These are phyloP conservation scores for Bombyx huttoni DNA, from an alignment of 2,888 invertebrate species.

Conservation along the genomic window DNA sequence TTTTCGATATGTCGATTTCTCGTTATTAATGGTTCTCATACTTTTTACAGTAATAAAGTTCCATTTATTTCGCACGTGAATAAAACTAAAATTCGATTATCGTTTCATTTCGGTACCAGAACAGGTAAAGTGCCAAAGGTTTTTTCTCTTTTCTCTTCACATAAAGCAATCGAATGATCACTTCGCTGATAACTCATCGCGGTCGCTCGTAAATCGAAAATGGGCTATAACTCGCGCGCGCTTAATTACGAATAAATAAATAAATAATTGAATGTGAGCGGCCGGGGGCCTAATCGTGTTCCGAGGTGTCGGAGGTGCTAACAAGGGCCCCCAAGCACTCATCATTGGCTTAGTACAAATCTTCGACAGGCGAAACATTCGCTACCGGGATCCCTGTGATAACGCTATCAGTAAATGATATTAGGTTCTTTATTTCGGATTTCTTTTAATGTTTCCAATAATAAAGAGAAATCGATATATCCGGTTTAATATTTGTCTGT, in stretches of 20 bases:
- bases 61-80: constrained; percentile 23
- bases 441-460: not conserved
- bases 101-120: constrained; percentile 1
- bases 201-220: constrained; percentile 50
- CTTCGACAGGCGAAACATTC: not conserved
- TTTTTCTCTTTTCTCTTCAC: constrained; percentile 2
- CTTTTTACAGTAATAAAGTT: constrained; percentile 40
- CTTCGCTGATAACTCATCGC: constrained; percentile 48
- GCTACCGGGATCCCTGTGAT: constrained; percentile 15
- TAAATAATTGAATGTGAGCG: constrained; percentile 73
- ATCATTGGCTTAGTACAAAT: constrained; percentile 15
- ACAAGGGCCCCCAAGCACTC: constrained; percentile 43
- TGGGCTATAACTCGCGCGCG: constrained; percentile 55
- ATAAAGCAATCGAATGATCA: constrained; percentile 29
- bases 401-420: constrained; percentile 2
- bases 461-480: not conserved
- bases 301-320: constrained; percentile 56
- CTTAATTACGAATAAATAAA: constrained; percentile 74
- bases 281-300: constrained; percentile 64
- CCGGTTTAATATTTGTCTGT: not conserved
- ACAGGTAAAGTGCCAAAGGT: not conserved
- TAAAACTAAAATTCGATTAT: constrained; percentile 7
- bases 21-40: constrained; percentile 49
- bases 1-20: constrained; percentile 46
- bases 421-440: not conserved